These are phyloP conservation scores for Parambassis ranga DNA, from an alignment of 2,797 vertebrate genomes.

Conservation along the genomic window DNA sequence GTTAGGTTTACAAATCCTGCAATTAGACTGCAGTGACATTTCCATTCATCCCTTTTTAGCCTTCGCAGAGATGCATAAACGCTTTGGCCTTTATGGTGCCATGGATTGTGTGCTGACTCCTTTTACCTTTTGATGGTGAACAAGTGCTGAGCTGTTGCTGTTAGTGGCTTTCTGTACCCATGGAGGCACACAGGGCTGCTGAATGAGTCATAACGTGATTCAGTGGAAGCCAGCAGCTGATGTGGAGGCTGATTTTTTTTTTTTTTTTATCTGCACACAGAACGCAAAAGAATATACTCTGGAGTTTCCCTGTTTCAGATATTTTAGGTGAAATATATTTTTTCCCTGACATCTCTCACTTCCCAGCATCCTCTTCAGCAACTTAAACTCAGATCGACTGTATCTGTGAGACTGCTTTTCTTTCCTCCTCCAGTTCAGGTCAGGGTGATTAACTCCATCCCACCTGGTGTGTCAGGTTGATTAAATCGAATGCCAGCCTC, in stretches of 20 bases:
- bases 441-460: constrained; percentile 26
- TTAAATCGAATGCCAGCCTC: constrained; percentile 13
- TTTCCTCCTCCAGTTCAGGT: neutral
- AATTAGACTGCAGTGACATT: neutral
- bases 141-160: neutral
- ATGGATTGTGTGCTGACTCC: neutral
- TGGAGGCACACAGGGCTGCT: neutral
- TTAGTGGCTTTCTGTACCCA: neutral
- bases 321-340: neutral
- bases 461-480: constrained; percentile 33
- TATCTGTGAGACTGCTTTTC: neutral
- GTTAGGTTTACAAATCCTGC: neutral
- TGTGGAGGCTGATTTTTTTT: constrained; percentile 1
- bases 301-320: neutral
- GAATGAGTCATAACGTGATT: constrained; percentile 30
- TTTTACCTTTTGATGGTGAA: constrained; percentile 8
- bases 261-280: neutral
- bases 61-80: neutral
- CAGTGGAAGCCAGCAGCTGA: constrained; percentile 10
- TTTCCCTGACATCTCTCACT: neutral
- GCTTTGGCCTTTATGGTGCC: neutral
- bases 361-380: neutral
- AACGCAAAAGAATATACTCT: neutral
- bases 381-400: constrained; percentile 5
- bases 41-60: neutral